Evolutionary conservation across 2,888 invertebrate genomes (phyloP), one percentile per base, ranked within the genome.

Genomic region (Diadromus collaris): DNA sequence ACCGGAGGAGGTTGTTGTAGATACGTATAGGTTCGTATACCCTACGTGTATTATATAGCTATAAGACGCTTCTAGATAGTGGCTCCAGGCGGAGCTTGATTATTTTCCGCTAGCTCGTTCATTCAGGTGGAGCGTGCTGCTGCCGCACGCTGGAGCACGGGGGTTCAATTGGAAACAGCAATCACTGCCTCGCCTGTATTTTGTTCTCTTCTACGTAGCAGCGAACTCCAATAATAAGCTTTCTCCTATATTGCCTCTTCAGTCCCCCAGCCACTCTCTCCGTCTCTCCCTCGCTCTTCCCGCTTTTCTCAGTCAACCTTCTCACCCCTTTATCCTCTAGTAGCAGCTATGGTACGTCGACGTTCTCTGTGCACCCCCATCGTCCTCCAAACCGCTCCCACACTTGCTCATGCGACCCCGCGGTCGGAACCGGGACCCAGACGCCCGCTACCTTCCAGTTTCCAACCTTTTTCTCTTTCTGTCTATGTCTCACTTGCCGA

Each of bases 191-290:
- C 88, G 90, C 89, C 88, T 89, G 89, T 90, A 90, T 90, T 90
- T 90, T 90, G 87, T 90, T 90, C 90, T 89, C 89, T 88, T 85
- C 85, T 85, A 76, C 82, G 83, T 69, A 82, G 76, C 78, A 88
- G 89, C 89, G 87, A 90, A 90, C 90, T 90, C 89, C 90, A 90
- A 90, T 90, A 90, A 90, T 90, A 90, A 90, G 90, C 90, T 90
- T 90, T 90, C 90, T 90, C 89, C 89, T 90, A 89, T 90, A 90
- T 90, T 90, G 90, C 90, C 90, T 90, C 90, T 90, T 90, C 89
- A 89, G 85, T 85, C 83, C 74, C 32, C 76, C 65, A 29, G 24
- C 64, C 61, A 48, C 65, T 56, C 63, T 41, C 65, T 56, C 32
- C 46, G 29, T 60, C 58, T 32, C 63, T 32, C 38, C 29, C 46